Percentiles rank a stretch among this genome's conserved stretches.
Conservation (phyloP, 2,113 vertebrate species). For the Galbula dea region DNA sequence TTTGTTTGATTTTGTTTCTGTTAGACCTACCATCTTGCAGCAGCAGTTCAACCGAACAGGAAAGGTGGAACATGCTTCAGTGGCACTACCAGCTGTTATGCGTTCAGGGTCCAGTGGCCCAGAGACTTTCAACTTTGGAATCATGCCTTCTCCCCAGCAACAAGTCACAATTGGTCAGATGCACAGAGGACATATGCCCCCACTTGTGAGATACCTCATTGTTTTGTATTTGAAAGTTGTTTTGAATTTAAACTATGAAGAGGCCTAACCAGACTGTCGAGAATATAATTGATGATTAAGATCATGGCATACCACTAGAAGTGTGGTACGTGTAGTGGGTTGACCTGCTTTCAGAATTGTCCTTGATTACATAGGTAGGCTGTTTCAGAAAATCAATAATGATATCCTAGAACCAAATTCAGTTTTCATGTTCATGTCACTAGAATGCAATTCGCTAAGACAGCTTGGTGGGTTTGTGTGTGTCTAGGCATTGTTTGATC, state of each 20-base stretch:
- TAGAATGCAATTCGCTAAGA: neutral
- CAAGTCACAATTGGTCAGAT: conserved; percentile 96
- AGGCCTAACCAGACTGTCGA: neutral
- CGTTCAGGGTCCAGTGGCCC: conserved; percentile 91
- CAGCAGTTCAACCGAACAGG: conserved; percentile 96
- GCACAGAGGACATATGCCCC: conserved; percentile 98
- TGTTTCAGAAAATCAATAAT: neutral
- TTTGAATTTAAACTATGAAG: too few species aligned
- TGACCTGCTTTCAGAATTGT: neutral
- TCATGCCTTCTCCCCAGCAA: conserved; percentile 94
- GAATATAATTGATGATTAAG: neutral
- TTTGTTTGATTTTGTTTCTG: neutral
- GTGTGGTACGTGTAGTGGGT: neutral
- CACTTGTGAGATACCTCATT: conserved; percentile 81
- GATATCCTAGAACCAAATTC: neutral
- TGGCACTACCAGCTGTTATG: conserved; percentile 93
- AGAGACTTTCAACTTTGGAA: conserved; percentile 91
- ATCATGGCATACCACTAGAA: neutral
- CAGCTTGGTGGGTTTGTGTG: neutral
- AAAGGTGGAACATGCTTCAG: conserved; percentile 91
- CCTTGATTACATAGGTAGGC: neutral
- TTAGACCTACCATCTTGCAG: conserved; percentile 93
- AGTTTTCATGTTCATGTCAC: neutral
- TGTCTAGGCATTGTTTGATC: neutral
- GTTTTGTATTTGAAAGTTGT: neutral